Conservation (phyloP, 1,140 invertebrate genomes). For the Portunus trituberculatus region DNA sequence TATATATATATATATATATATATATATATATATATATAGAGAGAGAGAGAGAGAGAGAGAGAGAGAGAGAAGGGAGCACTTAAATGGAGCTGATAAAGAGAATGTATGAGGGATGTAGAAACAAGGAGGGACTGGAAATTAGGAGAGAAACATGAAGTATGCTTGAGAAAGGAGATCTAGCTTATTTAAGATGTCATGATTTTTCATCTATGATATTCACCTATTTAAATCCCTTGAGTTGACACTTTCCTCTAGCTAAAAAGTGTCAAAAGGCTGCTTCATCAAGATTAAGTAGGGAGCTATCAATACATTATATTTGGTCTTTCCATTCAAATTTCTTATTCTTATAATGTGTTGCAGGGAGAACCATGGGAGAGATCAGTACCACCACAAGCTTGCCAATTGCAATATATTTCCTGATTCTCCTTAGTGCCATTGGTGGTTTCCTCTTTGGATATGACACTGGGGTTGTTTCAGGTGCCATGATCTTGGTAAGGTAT, state of each 20-base stretch:
- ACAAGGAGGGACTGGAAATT: background rate
- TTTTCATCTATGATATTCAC: background rate
- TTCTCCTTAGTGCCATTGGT: slow-evolving; percentile 83
- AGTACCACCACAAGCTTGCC: background rate
- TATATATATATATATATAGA: no score
- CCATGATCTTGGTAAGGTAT: slow-evolving; percentile 83
- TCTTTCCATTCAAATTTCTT: background rate
- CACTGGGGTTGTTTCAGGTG: slow-evolving; percentile 85
- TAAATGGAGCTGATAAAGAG: background rate
- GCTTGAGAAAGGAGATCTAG: background rate
- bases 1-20: background rate
- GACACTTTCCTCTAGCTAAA: background rate
- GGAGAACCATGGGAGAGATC: background rate
- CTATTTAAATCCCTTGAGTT: background rate
- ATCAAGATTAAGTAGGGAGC: background rate
- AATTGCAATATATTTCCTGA: slow-evolving; percentile 78
- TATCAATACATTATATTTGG: background rate
- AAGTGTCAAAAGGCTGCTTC: background rate
- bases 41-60: no score
- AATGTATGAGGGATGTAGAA: background rate
- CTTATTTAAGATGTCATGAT: background rate
- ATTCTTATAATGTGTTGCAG: slow-evolving; percentile 23
- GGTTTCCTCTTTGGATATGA: slow-evolving; percentile 87
- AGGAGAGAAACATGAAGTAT: background rate
- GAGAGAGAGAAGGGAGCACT: background rate